Evolutionary conservation across 2,888 invertebrate genomes (phyloP), one percentile per base, ranked within the genome.

Genomic region (Patella pellucida): DNA sequence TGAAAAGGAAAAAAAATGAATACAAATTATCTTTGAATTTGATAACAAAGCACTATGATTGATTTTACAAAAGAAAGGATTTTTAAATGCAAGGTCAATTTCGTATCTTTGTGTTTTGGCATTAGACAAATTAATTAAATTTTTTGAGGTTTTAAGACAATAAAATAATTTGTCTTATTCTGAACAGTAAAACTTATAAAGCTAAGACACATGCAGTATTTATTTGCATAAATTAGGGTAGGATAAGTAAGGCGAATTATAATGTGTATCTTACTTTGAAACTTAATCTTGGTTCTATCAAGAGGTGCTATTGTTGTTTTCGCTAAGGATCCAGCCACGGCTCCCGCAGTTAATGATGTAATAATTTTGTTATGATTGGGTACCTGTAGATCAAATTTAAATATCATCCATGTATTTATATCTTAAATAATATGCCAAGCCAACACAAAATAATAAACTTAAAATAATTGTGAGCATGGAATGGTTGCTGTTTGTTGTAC

Each of bases 281-380:
- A 99, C 92, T 97, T 97, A 84, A 99, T 99, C 93, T 99, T 99
- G 81, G 98, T 96, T 79, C 99, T 93, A 92, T 99, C 99, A 74
- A 99, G 92, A 0, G 99, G 99, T 2, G 99, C 99, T 84, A 99
- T 99, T 70, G 94, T 94, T 0, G 99, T 97, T 92, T 99, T 99
- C 50, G 99, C 99, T 11, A 92, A 81, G 3, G 97, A 97, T 27
- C 99, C 99, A 51, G 99, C 99, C 27, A 95, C 92, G 0, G 98
- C 99, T 52, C 99, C 99, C 0, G 98, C 95, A 72, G 94, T 91
- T 83, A 99, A 93, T 85, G 97, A 97, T 77, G 96, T 95, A 12
- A 91, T 62, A 62, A 92, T 90, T 79, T 91, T 90, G 70, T 88
- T 86, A 51, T 85, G 85, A 56, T 87, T 87, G 1, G 89, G 83